phyloP scores from a whole-genome alignment of 2,888 invertebrate species.

The Incurvaria masculella region DNA sequence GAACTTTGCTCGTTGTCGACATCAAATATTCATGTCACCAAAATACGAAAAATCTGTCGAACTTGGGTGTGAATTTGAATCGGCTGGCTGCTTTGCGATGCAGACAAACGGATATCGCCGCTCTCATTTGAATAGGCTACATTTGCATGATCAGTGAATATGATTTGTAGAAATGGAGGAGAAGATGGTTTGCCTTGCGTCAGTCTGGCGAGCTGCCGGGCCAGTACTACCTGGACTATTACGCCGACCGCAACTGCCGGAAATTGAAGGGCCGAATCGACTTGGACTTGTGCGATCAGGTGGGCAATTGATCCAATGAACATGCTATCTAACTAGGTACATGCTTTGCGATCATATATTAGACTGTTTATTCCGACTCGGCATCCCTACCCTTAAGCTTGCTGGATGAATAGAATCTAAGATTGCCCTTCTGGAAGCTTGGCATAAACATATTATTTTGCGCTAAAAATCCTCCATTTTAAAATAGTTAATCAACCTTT shows the following conservation, averaged over 20 bases:
- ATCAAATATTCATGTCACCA: constrained; percentile 12
- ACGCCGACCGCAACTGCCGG: constrained; percentile 80
- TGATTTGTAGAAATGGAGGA: constrained; percentile 82
- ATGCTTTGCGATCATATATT: no score
- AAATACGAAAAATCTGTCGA: constrained; percentile 1
- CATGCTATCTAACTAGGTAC: no score
- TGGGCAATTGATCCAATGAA: no score
- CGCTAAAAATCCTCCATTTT: no score
- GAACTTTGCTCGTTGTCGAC: constrained; percentile 34
- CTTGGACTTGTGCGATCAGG: constrained; percentile 95
- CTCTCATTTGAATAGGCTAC: constrained; percentile 8
- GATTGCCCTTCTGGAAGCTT: no score
- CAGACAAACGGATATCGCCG: constrained; percentile 6
- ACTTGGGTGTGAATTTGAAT: constrained; percentile 13
- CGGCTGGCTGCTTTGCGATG: constrained; percentile 15
- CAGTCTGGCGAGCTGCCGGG: constrained; percentile 91
- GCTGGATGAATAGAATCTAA: no score
- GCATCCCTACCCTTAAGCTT: no score
- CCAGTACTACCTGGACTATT: constrained; percentile 92
- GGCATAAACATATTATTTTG: no score
- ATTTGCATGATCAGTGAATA: constrained; percentile 3
- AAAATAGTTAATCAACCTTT: no score
- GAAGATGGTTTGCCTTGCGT: constrained; percentile 90
- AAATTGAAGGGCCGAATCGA: constrained; percentile 88
- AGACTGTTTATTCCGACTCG: no score